Conservation (phyloP, 2,797 vertebrate genomes). For the Carcharodon carcharias region DNA sequence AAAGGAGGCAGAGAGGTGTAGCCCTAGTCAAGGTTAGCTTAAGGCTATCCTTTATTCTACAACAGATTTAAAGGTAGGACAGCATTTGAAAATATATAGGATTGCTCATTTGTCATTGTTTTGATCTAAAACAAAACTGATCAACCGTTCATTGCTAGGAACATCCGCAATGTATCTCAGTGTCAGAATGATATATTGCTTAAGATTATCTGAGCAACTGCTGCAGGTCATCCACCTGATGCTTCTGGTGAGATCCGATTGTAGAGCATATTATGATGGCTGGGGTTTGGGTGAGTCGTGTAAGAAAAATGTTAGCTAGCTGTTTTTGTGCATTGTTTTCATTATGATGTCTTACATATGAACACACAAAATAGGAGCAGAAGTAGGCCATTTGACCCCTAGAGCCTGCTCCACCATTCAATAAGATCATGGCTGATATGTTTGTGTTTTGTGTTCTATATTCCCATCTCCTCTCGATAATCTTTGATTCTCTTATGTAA, state of each 20-base stretch:
- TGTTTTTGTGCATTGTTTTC: no score
- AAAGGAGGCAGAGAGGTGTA: no score
- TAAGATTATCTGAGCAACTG: background rate
- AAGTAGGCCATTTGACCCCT: no score
- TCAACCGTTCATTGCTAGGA: background rate
- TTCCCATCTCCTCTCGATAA: no score
- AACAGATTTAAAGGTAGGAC: background rate
- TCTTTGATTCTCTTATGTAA: no score
- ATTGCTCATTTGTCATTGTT: background rate
- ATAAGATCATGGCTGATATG: no score
- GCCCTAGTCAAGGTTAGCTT: background rate
- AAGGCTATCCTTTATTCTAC: background rate
- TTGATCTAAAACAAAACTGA: no score
- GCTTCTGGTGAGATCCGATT: no score
- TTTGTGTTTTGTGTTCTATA: no score
- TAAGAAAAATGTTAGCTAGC: background rate
- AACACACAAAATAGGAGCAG: no score
- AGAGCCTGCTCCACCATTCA: no score
- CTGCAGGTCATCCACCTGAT: background rate
- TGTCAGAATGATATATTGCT: background rate
- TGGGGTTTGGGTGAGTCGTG: background rate
- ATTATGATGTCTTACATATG: no score
- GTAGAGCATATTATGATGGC: background rate
- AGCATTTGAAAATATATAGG: background rate
- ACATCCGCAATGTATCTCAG: background rate